These are phyloP conservation scores for Catostylus mosaicus DNA, from an alignment of 30 jellyfish, hydroid and myxozoan genomes.

Conservation along the genomic window DNA sequence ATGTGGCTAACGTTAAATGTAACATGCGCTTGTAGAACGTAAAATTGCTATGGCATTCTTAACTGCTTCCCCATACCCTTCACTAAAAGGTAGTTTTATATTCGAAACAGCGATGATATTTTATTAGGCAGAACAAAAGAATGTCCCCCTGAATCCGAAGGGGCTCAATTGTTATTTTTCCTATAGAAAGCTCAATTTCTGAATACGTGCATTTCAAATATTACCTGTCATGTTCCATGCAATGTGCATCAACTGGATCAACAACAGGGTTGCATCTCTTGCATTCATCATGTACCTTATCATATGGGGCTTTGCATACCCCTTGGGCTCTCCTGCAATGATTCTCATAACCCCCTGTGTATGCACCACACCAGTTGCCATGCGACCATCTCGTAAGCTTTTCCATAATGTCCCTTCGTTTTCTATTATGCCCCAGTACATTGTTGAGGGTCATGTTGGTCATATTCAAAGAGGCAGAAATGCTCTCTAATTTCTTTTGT, in stretches of 20 bases:
- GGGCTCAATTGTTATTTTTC: too few species aligned
- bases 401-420: conserved; percentile 65
- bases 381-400: conserved; percentile 68
- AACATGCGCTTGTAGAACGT: too few species aligned
- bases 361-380: conserved; percentile 89
- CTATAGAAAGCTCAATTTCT: too few species aligned
- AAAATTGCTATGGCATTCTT: too few species aligned
- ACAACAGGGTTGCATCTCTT: conserved; percentile 60
- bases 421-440: conserved; percentile 13
- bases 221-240: conserved; percentile 90
- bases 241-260: conserved; percentile 57
- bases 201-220: background rate
- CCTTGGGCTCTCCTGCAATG: conserved; percentile 51
- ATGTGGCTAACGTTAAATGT: too few species aligned
- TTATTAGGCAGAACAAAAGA: too few species aligned
- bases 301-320: conserved; percentile 70
- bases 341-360: conserved; percentile 79
- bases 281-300: conserved; percentile 47
- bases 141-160: too few species aligned
- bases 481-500: conserved; percentile 7
- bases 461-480: conserved; percentile 11
- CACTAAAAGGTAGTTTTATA: too few species aligned
- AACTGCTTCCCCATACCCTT: too few species aligned
- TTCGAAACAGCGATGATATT: too few species aligned
- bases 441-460: background rate